phyloP scores from a whole-genome alignment of 2,113 vertebrate species.

The Trematocara variabile region DNA sequence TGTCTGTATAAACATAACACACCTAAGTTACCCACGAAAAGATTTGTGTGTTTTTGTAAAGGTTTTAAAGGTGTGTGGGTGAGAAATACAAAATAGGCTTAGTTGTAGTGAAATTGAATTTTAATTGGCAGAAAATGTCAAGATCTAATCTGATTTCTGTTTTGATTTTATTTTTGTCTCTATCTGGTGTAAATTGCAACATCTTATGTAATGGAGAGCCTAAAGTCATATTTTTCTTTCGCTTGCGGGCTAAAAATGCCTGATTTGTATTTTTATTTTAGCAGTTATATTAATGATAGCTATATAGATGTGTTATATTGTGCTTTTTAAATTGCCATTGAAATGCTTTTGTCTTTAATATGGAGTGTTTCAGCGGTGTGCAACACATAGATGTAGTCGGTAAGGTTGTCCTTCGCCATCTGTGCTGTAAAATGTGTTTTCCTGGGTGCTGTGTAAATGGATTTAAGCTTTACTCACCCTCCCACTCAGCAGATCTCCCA shows the following conservation, averaged over 20 bases:
- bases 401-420: constrained; percentile 21
- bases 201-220: neutral
- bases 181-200: neutral
- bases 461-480: constrained; percentile 21
- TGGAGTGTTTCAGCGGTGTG: neutral
- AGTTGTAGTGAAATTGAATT: constrained; percentile 26
- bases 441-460: constrained; percentile 29
- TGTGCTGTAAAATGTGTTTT: constrained; percentile 33
- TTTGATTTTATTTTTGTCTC: neutral
- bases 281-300: neutral
- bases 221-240: neutral
- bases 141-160: constrained; percentile 26
- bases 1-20: neutral
- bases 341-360: neutral
- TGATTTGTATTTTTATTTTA: neutral
- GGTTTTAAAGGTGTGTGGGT: constrained; percentile 10
- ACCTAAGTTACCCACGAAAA: neutral
- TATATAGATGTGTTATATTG: neutral
- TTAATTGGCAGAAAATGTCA: constrained; percentile 35
- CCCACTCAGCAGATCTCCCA: constrained; percentile 7
- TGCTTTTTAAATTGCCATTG: neutral
- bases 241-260: neutral
- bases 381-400: neutral
- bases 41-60: neutral
- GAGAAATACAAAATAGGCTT: constrained; percentile 23